phyloP scores from a whole-genome alignment of 2,113 vertebrate species.

The Ictidomys tridecemlineatus region DNA sequence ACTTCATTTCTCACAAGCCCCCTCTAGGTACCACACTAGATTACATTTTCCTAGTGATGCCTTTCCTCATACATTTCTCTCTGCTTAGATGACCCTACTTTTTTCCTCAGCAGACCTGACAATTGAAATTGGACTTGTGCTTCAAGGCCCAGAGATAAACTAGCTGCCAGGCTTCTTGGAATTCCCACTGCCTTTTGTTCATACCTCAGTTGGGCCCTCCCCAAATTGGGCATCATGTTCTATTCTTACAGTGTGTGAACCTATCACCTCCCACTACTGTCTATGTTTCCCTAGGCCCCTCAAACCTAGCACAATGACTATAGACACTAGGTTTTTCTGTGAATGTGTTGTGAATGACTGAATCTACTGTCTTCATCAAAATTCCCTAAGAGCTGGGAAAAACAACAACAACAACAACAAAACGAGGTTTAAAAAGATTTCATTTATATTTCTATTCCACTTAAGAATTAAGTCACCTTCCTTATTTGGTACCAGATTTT shows the following conservation, averaged over 20 bases:
- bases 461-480: conserved; percentile 1
- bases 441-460: background rate
- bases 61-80: background rate
- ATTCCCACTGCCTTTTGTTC: background rate
- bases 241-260: background rate
- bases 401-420: background rate
- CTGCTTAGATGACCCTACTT: background rate
- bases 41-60: background rate
- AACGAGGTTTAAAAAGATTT: background rate
- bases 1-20: background rate
- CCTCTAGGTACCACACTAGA: background rate
- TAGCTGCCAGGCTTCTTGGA: background rate
- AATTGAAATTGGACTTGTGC: background rate
- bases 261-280: background rate
- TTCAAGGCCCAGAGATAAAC: background rate
- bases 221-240: background rate
- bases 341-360: background rate
- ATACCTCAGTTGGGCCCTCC: background rate
- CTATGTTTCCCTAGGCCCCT: background rate
- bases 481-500: conserved; percentile 17
- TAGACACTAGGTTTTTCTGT: background rate
- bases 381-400: background rate
- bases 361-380: background rate
- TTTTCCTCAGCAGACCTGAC: background rate
- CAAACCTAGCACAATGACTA: background rate